Conservation (phyloP, 2,113 vertebrate genomes). For the Colistium nudipinnis region DNA sequence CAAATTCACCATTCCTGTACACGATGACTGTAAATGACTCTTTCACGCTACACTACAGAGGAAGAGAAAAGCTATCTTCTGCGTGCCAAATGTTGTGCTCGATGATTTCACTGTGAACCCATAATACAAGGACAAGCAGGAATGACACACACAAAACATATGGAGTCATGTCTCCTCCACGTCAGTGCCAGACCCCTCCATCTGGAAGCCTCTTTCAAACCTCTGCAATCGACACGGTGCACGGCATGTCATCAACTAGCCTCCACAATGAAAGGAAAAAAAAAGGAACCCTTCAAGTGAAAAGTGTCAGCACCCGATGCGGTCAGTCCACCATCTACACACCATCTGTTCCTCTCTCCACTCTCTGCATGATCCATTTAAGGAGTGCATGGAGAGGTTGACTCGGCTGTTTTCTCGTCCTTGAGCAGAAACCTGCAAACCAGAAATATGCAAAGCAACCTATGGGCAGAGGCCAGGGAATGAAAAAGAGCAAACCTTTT, state of each 20-base stretch:
- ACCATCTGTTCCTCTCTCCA: conserved; percentile 52
- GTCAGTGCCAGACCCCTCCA: conserved; percentile 60
- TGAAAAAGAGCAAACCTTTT: not conserved
- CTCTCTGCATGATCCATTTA: conserved; percentile 34
- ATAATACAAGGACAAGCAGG: conserved; percentile 21
- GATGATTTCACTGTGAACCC: conserved; percentile 49
- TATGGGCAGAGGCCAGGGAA: not conserved
- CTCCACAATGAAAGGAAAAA: conserved; percentile 13
- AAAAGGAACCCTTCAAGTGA: conserved; percentile 24
- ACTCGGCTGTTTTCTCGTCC: conserved; percentile 38
- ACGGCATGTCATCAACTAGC: conserved; percentile 54
- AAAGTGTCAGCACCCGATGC: conserved; percentile 34
- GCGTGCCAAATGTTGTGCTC: not conserved
- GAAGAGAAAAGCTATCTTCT: not conserved
- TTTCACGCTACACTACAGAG: not conserved
- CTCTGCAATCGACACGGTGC: conserved; percentile 24
- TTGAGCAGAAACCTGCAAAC: conserved; percentile 14
- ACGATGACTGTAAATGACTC: not conserved
- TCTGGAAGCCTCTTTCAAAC: conserved; percentile 56
- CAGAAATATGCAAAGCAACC: conserved; percentile 8
- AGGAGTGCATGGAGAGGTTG: not conserved
- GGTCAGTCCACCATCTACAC: conserved; percentile 22
- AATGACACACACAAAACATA: conserved; percentile 61
- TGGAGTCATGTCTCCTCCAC: conserved; percentile 57
- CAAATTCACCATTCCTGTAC: not conserved